Evolutionary conservation across 1,140 invertebrate species (phyloP).

Genomic region (Xylocopa sonorina): DNA sequence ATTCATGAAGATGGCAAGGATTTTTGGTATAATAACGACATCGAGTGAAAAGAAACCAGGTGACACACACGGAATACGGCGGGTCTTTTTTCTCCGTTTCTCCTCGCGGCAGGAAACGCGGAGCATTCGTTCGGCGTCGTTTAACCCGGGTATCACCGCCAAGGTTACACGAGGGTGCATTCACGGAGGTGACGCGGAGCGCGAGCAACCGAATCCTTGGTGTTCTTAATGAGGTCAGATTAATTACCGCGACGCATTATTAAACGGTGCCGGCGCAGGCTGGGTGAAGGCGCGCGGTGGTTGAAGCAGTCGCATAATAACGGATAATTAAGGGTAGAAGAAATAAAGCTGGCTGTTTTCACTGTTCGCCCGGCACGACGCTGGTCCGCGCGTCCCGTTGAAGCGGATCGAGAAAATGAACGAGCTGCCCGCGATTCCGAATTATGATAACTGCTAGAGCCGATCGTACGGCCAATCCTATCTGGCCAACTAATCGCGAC

Average conservation of each 20-base stretch:
- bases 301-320: background rate
- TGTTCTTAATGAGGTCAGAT: constrained; percentile 58
- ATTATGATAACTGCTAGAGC: constrained; percentile 62
- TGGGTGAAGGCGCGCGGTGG: background rate
- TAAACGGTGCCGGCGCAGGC: constrained; percentile 30
- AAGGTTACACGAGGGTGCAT: constrained; percentile 32
- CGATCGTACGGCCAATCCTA: constrained; percentile 50
- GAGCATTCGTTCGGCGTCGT: too few species aligned
- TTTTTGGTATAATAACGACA: too few species aligned
- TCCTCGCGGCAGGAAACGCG: too few species aligned
- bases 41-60: constrained; percentile 8
- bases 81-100: too few species aligned
- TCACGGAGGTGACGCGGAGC: constrained; percentile 1
- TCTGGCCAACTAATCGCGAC: constrained; percentile 33
- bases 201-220: constrained; percentile 37
- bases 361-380: background rate
- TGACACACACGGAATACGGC: too few species aligned
- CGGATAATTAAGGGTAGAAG: constrained; percentile 44
- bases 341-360: constrained; percentile 1
- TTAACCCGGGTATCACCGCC: too few species aligned
- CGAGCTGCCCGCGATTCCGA: constrained; percentile 32
- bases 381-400: background rate
- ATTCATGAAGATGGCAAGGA: too few species aligned
- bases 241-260: constrained; percentile 63
- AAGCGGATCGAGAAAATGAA: constrained; percentile 32